Conservation (phyloP, 2,888 invertebrate genomes). For the Pyrrhia umbra region DNA sequence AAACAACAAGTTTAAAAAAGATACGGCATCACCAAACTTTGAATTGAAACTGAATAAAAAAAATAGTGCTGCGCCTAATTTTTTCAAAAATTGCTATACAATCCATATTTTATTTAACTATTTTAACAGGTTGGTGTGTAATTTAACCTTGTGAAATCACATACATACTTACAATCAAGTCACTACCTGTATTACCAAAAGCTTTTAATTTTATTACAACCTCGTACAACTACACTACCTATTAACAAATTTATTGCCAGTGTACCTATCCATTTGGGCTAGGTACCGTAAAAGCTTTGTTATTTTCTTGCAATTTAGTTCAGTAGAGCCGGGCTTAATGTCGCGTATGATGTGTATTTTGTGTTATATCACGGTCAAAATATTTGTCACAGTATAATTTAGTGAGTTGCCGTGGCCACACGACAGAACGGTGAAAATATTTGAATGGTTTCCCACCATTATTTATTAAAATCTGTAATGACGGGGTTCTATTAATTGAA, state of each 20-base stretch:
- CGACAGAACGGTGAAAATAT: conserved; percentile 63
- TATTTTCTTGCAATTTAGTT: conserved; percentile 62
- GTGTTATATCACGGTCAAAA: conserved; percentile 63
- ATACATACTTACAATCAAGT: conserved; percentile 26
- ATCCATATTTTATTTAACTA: conserved; percentile 11
- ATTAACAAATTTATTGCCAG: conserved; percentile 47
- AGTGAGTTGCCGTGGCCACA: conserved; percentile 75
- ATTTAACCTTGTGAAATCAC: conserved; percentile 26
- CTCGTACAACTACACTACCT: conserved; percentile 45
- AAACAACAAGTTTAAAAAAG: no score
- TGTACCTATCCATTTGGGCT: conserved; percentile 38
- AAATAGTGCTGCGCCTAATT: conserved; percentile 13
- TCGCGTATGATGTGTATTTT: conserved; percentile 58
- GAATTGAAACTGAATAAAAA: no score
- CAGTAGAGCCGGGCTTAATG: conserved; percentile 59
- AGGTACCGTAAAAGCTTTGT: conserved; percentile 51
- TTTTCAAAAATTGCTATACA: conserved; percentile 24
- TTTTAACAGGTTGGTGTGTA: conserved; percentile 6
- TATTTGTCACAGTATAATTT: conserved; percentile 78
- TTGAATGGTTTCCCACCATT: conserved; percentile 36
- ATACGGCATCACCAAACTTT: background rate
- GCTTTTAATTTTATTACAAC: conserved; percentile 60
- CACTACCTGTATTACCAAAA: conserved; percentile 36
- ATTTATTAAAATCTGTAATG: conserved; percentile 22
- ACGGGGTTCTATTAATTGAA: conserved; percentile 21